phyloP scores from a whole-genome alignment of 2,113 vertebrate species.

The Empidonax traillii region DNA sequence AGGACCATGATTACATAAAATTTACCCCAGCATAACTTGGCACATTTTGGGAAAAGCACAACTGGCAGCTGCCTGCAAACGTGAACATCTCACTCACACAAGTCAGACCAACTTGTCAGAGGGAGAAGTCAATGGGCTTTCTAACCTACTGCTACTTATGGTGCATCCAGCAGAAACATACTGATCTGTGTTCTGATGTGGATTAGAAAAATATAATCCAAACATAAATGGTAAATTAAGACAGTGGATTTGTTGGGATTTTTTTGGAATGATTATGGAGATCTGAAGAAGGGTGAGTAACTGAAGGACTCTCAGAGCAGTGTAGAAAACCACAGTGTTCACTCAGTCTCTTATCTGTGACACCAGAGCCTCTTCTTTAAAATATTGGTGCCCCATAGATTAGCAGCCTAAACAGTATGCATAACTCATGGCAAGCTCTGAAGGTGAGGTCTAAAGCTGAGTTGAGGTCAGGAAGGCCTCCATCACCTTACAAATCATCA shows the following conservation, averaged over 20 bases:
- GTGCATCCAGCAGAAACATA: neutral
- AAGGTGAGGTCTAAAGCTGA: neutral
- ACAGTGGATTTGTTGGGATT: neutral
- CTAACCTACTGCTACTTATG: neutral
- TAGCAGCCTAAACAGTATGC: neutral
- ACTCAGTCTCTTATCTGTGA: neutral
- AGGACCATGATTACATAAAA: neutral
- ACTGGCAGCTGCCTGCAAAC: neutral
- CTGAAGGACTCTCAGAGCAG: neutral
- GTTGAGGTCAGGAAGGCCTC: neutral
- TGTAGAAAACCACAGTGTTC: neutral
- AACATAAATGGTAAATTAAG: neutral
- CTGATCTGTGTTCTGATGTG: neutral
- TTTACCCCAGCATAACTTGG: neutral
- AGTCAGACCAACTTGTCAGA: neutral
- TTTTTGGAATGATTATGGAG: neutral
- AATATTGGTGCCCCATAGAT: neutral
- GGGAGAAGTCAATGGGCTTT: neutral
- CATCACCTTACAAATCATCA: neutral
- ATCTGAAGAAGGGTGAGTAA: neutral
- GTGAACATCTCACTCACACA: accelerated
- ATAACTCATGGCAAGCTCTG: neutral
- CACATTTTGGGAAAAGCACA: neutral
- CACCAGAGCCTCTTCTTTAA: neutral
- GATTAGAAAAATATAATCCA: neutral